Base-by-base conservation (phyloP, 2,797 vertebrate genomes). In the Urophycis tenuis region DNA sequence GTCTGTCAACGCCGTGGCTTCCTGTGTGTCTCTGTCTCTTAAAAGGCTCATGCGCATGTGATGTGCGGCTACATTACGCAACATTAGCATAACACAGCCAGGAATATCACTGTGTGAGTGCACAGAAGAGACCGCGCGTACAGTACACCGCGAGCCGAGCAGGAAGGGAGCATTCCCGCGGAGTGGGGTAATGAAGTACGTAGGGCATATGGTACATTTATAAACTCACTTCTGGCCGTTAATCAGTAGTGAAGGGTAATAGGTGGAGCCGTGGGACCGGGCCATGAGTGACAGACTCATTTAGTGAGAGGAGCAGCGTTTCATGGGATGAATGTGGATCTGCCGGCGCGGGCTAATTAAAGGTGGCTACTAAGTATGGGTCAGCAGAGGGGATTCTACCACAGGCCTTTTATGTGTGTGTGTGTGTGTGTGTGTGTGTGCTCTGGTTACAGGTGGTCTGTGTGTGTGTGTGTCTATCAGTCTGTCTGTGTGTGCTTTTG, bases 161-260 rank as follows among this genome's bases (percentile, higher is more conserved):
- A 83, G 89, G 88, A 88, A 86, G 86, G 79, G 81, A 33, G 85
- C n/a, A 85, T 90, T 87, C 84, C 81, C 86, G 12, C 88, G 84
- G 87, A 86, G 88, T 81, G 82, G 83, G 88, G 90, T 93, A 95
- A 95, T 95, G 92, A 94, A 94, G 95, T 92, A 91, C 82, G 81
- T 92, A 92, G 85, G 77, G 77, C 92, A 89, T 85, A 87, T 84
- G 89, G 92, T 88, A 89, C 81, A 81, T 91, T 93, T 92, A 94
- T 91, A 94, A 92, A 94, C 90, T 91, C 91, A 91, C 87, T 92
- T 90, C 88, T 89, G 88, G 82, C 84, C 85, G 90, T 92, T 94
- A 94, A 94, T 94, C 92, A 93, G 87, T 82, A 88, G 90, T 86
- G 75, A 35, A 73, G 85, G 89, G 91, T 92, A 88, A 88, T 81